Base-by-base conservation (phyloP, 2,888 invertebrate genomes). In the Dryobotodes eremita region DNA sequence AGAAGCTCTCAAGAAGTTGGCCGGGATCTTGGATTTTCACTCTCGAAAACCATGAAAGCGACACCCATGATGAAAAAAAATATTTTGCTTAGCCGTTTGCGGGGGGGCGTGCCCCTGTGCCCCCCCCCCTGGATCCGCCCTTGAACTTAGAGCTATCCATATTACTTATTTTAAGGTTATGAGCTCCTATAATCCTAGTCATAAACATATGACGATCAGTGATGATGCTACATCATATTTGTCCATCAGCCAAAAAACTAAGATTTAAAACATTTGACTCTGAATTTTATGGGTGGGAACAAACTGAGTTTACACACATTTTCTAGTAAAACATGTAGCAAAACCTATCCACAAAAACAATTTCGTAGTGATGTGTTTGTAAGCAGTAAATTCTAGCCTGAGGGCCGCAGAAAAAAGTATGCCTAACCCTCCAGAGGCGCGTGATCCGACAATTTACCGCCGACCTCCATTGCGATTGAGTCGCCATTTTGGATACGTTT, bases 341-440 rank as follows among this genome's bases (percentile, higher is more conserved):
- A 86, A 72, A 73, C 59, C 59, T 78, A 89, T 82, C 77, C 84
- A 90, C 86, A 88, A 86, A 81, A 82, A 82, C 78, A 72, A 26
- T 50, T 82, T 81, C 85, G 80, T 81, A 77, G 75, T 59, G 74
- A 81, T 68, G 80, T 72, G 88, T 83, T 75, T 77, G 81, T 86
- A 86, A 86, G 90, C 89, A 91, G 91, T 93, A 92, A 94, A 94
- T 94, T 92, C 90, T 89, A 87, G 93, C 94, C 93, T 80, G 84
- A 89, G 93, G 86, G 94, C 92, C 84, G 79, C 89, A 93, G 92
- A 93, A 94, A 94, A 42, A 94, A 94, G 92, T 93, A 93, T 91
- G 91, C 91, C 92, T 90, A 91, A 90, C 90, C 90, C 91, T 87
- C 89, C 72, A 86, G 91, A 90, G 91, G 90, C 91, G 91, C 92